Evolutionary conservation across 1,140 invertebrate species (phyloP), one percentile per base, ranked within the genome.

Genomic region (Piezodorus guildinii): DNA sequence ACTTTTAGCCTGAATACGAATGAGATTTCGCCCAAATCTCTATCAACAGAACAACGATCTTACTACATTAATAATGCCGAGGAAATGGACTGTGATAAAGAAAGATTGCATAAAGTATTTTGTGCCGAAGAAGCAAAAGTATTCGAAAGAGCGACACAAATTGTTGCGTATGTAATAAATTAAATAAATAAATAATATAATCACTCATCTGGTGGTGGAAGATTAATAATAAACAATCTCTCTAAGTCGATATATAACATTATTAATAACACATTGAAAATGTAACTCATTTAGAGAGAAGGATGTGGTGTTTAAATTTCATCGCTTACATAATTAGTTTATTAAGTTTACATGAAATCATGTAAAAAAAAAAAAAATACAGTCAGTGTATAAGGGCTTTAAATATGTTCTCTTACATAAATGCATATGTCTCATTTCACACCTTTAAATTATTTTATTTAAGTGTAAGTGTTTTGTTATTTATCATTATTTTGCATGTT

Each of bases 81-180:
- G 73, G 73, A 72, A 59, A 75, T 75, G 73, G 75, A 77, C 73
- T 76, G 74, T 73, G 76, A 77, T 72, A 76, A 72, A 72, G 70
- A 77, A 69, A 76, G 45, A 12, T 44, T 66, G 17, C 62, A 60
- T 27, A 34, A 54, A 54, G 67, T 62, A 66, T 60, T 70, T 64
- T 67, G 69, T 69, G 80, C 82, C 69, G 83, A 86, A 73, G 85
- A 87, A 77, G 81, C 83, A 67, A 84, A 84, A 73, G 86, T 86
- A 70, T 84, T 88, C 79, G 85, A 87, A 78, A 81, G 84, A 74
- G 86, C 86, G 72, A 87, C 85, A 80, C 86, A 87, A 74, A 88
- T 88, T 76, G 85, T 88, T 73, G 87, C 87, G 86, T 89, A 88
- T 80, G 85, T 86, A 79, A 64, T 17, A 64, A 60, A 60, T 39